Evolutionary conservation across 2,797 vertebrate genomes (phyloP).

Genomic region (Fringilla coelebs): DNA sequence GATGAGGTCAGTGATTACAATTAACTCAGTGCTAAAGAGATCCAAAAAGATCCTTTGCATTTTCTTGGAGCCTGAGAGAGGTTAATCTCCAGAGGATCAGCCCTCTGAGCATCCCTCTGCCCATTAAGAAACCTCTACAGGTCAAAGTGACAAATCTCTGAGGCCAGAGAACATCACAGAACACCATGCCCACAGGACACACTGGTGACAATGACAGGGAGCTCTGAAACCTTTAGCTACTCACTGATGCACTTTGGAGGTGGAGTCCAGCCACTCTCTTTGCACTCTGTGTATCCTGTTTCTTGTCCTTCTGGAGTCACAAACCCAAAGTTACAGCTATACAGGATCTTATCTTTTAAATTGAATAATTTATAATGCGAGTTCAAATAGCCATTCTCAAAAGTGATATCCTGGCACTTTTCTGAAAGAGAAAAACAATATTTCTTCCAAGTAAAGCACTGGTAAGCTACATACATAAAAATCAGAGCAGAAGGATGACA

Average conservation of each 20-base stretch:
- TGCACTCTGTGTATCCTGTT: not conserved
- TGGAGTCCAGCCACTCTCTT: conserved; percentile 44
- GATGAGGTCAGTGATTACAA: not conserved
- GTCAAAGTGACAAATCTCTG: not conserved
- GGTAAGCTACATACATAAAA: not conserved
- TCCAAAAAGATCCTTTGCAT: not conserved
- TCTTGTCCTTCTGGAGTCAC: conserved; percentile 27
- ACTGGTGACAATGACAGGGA: not conserved
- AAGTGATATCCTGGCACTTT: not conserved
- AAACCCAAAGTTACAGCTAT: not conserved
- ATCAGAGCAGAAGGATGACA: not conserved
- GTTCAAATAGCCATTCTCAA: conserved; percentile 36
- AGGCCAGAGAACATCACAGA: no score
- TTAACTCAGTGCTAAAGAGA: not conserved
- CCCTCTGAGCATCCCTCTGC: not conserved
- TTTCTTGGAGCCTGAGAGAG: not conserved
- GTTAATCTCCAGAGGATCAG: not conserved
- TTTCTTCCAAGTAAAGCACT: not conserved
- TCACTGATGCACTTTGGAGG: conserved; percentile 68
- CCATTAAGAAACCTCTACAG: not conserved
- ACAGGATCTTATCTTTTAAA: not conserved
- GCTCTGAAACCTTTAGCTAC: not conserved
- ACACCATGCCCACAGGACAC: not conserved
- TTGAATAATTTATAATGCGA: no score
- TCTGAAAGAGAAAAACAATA: conserved; percentile 28